Evolutionary conservation across 2,888 invertebrate species (phyloP), one percentile per base, ranked within the genome.

Genomic region (Melitaea athalia): DNA sequence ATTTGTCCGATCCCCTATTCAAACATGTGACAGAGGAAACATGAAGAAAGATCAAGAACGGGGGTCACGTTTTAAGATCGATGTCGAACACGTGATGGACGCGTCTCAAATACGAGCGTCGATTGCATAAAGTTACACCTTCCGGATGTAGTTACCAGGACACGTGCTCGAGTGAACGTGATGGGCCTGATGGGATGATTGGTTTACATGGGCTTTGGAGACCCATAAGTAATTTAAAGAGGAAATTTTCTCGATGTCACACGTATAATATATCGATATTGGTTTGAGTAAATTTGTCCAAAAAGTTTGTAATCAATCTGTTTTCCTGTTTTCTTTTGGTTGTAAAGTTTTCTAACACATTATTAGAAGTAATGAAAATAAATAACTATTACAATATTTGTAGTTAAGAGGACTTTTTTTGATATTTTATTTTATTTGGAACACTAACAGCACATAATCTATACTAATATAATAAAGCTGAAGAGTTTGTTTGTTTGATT

Each of bases 101-200:
- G 43, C 61, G 49, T 49, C 62, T 15, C 62, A 38, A 38, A 50
- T 61, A 33, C 38, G 15, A 17, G 38, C 7, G 49, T 62, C 49
- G 53, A 55, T 55, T 53, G 53, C 53, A 31, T 55, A 45, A 57
- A 57, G 49, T 63, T 63, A 17, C 43, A 62, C 53, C 60, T 64
- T 42, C 68, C 64, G 64, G 59, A 64, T 64, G 59, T 59, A 31
- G 43, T 65, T 12, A 53, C 52, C 42, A 45, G 63, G 45, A 63
- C 63, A 63, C 55, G 55, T 63, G 63, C 63, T 15, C 24, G 59
- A 43, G 24, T 17, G 15, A 68, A 64, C 68, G 68, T 63, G 68
- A 68, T 64, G 52, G 50, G 33, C 53, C 53, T 64, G 60, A 68
- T 60, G 63, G 31, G 64, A 64, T 64, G 64, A 68, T 68, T 68